Base-by-base conservation (phyloP, 2,888 invertebrate species). In the Pristionchus entomophagus region DNA sequence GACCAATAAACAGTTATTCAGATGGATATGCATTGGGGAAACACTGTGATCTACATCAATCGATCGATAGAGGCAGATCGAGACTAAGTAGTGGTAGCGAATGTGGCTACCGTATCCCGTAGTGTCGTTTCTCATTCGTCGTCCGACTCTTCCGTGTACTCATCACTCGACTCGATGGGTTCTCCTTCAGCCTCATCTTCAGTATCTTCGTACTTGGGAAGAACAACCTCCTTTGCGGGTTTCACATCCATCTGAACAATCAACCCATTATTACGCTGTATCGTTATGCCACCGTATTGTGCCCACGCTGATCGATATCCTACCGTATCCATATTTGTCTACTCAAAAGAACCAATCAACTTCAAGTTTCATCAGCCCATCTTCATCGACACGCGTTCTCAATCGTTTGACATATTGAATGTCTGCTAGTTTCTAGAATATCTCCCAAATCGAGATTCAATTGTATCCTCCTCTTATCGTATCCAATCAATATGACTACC, bases 191-290 rank as follows among this genome's bases (percentile, higher is more conserved):
- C 92, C 29, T 93, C 93, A 32, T 94, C 94, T 26, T 94, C 93
- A 29, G 92, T 93, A 51, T 93, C 93, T 38, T 95, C 95, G 89
- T 95, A 93, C 89, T 95, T 95, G 81, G 95, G 95, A 0, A 89
- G 88, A 41, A 89, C 91, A 1, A 91, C 87, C 32, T 85, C 91
- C 95, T 95, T 91, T 95, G 98, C 98, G 94, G 97, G 97, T 94
- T 98, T 97, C 88, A 99, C 99, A 94, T 99, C 98, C 94, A 99
- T 95, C 96, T 96, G 92, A 51, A 86, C 56, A 53, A 53, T 41
- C 81, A 65, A 45, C 45, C n/a, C 84, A 51, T 59, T 62, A 62
- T n/a, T 17, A 17, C 69, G 35, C 69, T 14, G 10, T 35, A 69
- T 26, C 0, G 10, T 29, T 29, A 38, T 59, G 29, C 53, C 22